Evolutionary conservation across 2,888 invertebrate species (phyloP).

Genomic region (Emmelina monodactyla): DNA sequence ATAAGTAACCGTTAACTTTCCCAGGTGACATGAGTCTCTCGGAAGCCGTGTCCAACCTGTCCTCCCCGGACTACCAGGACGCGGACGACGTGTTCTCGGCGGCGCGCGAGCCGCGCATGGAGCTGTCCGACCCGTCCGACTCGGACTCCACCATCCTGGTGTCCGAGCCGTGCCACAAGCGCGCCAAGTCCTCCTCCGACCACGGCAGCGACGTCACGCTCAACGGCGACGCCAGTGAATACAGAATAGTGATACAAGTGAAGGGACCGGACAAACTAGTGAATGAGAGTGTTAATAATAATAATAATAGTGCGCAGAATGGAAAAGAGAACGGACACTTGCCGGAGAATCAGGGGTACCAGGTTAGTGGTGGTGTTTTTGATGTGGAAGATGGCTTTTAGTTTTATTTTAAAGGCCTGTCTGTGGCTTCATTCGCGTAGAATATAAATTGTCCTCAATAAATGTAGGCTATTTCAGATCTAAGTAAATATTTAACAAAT

Average conservation of each 20-base stretch:
- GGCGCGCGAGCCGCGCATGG: constrained; percentile 81
- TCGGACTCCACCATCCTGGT: constrained; percentile 88
- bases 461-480: too few species aligned
- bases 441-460: too few species aligned
- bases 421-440: too few species aligned
- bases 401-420: too few species aligned
- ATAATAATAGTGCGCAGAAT: constrained; percentile 50
- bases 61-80: constrained; percentile 89
- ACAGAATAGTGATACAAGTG: constrained; percentile 85
- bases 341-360: constrained; percentile 68
- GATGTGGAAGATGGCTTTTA: too few species aligned
- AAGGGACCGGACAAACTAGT: constrained; percentile 49
- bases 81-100: constrained; percentile 84
- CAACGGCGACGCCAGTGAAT: constrained; percentile 57
- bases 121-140: constrained; percentile 87
- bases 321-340: constrained; percentile 55
- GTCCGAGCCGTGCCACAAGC: constrained; percentile 75
- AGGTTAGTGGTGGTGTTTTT: constrained; percentile 37
- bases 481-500: too few species aligned
- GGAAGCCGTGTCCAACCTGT: constrained; percentile 88
- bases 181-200: constrained; percentile 53
- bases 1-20: too few species aligned
- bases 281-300: constrained; percentile 41
- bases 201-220: constrained; percentile 67
- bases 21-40: constrained; percentile 82